Evolutionary conservation across 2,113 vertebrate genomes (phyloP).

Genomic region (Tragelaphus scriptus): DNA sequence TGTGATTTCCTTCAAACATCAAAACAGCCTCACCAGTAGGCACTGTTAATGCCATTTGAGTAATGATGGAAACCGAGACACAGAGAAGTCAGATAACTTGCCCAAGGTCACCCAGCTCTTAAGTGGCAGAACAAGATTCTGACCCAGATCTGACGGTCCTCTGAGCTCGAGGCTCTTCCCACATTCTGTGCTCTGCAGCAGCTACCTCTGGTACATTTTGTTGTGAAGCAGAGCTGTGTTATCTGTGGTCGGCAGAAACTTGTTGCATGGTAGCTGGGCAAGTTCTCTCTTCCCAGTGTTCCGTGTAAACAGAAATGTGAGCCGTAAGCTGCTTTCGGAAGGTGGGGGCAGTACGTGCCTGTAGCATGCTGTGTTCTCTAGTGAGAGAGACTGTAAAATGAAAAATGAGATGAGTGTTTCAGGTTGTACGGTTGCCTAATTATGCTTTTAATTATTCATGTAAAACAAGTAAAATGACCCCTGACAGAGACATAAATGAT

Average conservation of each 20-base stretch:
- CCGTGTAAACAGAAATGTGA: neutral
- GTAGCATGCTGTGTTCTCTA: neutral
- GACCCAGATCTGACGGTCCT: neutral
- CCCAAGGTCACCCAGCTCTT: no score
- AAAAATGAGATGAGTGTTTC: conserved; percentile 86
- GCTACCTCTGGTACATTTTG: neutral
- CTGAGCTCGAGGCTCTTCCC: neutral
- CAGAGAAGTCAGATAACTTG: neutral
- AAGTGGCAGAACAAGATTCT: neutral
- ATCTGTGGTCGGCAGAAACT: neutral
- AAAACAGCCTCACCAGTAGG: neutral
- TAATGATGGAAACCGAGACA: neutral
- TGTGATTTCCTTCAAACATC: neutral
- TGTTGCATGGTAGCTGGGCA: neutral
- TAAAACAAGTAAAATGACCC: conserved; percentile 92
- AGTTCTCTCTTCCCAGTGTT: neutral
- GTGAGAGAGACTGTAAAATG: conserved; percentile 78
- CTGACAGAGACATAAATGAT: conserved; percentile 89
- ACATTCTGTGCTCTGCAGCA: neutral
- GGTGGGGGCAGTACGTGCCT: accelerated
- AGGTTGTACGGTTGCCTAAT: conserved; percentile 84
- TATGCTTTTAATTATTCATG: conserved; percentile 92
- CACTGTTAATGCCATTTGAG: neutral
- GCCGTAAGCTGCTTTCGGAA: neutral
- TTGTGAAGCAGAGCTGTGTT: neutral